A percentile compares a stretch with the other conserved stretches of the same genome.
Evolutionary conservation across 2,113 vertebrate species (phyloP).

Genomic region (Stigmatopora argus): DNA sequence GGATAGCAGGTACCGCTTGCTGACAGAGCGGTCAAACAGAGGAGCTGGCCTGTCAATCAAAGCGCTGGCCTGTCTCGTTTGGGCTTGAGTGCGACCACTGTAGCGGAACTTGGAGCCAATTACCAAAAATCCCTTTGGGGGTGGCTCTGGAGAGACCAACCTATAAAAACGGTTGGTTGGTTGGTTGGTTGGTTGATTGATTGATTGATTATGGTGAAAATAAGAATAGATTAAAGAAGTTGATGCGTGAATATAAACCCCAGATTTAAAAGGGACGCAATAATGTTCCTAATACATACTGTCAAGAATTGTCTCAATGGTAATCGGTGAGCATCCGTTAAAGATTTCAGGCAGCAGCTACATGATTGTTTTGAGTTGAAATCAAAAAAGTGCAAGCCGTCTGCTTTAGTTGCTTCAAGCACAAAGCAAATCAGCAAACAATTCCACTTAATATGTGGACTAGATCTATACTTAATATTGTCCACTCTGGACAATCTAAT

Average conservation of each 20-base stretch:
- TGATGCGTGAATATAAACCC: background rate
- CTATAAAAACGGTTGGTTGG: slow-evolving; percentile 53
- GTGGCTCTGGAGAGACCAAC: slow-evolving; percentile 93
- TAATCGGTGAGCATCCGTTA: background rate
- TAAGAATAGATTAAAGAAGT: background rate
- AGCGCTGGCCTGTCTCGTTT: slow-evolving; percentile 93
- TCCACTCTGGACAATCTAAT: background rate
- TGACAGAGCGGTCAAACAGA: slow-evolving; percentile 93
- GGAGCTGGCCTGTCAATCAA: slow-evolving; percentile 93
- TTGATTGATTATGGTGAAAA: background rate
- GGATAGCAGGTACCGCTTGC: slow-evolving; percentile 94
- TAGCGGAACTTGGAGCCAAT: slow-evolving; percentile 99
- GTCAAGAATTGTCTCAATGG: background rate
- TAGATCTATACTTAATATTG: no score
- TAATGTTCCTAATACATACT: background rate
- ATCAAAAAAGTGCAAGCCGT: background rate
- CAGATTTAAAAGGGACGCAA: background rate
- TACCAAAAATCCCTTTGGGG: slow-evolving; percentile 95
- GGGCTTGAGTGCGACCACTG: slow-evolving; percentile 94
- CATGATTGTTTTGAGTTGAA: background rate
- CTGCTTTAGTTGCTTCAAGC: background rate
- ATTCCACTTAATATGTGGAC: background rate
- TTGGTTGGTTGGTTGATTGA: no score
- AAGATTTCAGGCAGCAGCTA: background rate
- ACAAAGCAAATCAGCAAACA: background rate